phyloP scores from a whole-genome alignment of 2,797 vertebrate genomes.

The Bovichtus diacanthus region DNA sequence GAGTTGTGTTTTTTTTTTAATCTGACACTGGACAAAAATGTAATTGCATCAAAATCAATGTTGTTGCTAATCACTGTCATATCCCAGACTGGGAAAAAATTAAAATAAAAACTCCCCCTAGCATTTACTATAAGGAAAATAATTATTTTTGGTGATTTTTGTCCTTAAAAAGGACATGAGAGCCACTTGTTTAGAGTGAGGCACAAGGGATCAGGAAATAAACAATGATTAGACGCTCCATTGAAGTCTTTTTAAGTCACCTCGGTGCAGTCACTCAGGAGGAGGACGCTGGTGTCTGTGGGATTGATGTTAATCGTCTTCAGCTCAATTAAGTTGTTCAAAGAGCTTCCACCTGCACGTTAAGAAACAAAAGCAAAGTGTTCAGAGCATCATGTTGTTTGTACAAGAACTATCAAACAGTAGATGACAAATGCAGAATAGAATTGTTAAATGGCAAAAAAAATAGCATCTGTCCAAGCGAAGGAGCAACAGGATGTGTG shows the following conservation, averaged over 20 bases:
- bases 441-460: not conserved
- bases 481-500: no score
- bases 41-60: no score
- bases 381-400: not conserved
- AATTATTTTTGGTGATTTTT: no score
- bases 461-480: not conserved
- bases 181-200: no score
- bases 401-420: not conserved
- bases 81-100: no score
- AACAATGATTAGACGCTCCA: not conserved
- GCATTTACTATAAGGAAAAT: no score
- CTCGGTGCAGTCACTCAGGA: conserved; percentile 95
- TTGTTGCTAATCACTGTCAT: no score
- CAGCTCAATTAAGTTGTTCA: conserved; percentile 97
- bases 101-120: no score
- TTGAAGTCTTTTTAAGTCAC: conserved; percentile 73
- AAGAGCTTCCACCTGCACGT: conserved; percentile 92
- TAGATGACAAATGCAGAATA: not conserved
- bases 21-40: no score
- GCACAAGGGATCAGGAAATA: not conserved
- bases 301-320: conserved; percentile 98
- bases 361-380: not conserved
- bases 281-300: conserved; percentile 93
- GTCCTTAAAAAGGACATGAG: no score
- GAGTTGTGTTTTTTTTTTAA: no score